Conservation (phyloP, 2,113 vertebrate species). For the Junco hyemalis region DNA sequence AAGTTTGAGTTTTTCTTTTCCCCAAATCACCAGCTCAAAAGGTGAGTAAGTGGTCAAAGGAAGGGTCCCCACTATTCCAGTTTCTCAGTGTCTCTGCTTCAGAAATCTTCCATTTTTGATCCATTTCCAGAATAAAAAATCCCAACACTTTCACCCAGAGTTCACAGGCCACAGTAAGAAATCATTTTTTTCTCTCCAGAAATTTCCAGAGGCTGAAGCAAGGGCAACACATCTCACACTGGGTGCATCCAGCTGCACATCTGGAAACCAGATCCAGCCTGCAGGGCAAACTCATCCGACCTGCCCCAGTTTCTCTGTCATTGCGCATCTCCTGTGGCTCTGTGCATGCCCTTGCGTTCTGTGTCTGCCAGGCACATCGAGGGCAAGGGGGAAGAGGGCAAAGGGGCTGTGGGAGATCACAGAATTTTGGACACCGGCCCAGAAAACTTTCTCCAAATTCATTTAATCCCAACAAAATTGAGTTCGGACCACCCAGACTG, state of each 20-base stretch:
- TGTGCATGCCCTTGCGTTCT: background rate
- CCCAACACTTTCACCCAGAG: background rate
- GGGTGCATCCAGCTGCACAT: background rate
- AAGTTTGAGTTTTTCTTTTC: background rate
- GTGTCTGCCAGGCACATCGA: background rate
- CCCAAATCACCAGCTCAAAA: background rate
- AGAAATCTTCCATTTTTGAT: background rate
- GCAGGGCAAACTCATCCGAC: background rate
- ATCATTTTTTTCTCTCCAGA: background rate
- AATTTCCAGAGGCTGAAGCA: background rate
- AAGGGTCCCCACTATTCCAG: background rate
- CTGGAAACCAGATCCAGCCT: background rate
- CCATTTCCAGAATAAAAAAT: background rate
- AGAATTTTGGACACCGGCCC: background rate
- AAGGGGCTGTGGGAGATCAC: background rate
- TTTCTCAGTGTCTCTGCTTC: background rate
- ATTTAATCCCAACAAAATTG: background rate
- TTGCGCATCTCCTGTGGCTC: background rate
- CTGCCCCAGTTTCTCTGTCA: accelerated
- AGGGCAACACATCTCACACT: background rate
- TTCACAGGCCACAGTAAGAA: background rate
- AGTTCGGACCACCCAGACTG: background rate
- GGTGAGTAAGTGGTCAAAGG: background rate
- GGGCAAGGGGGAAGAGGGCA: background rate
- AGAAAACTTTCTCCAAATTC: background rate